Base-by-base conservation (phyloP, 2,797 vertebrate species). In the Craterocephalus amniculus region DNA sequence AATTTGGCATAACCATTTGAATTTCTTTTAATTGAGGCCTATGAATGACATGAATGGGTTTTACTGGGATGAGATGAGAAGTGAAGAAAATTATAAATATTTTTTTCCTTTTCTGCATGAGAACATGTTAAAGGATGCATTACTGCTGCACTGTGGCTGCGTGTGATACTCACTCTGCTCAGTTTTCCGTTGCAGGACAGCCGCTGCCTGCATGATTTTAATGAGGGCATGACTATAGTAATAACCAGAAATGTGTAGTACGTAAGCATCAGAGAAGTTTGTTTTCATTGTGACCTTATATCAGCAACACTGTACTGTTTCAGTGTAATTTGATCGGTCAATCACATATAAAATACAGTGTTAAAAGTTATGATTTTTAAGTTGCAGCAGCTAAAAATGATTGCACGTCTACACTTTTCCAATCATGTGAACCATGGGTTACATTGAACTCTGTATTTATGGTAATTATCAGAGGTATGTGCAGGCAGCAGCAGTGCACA, bases 1-100 rank as follows among this genome's bases (percentile, higher is more conserved):
- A 32, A 54, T 58, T 22, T 65, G 70, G 43, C 70, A 74, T 35
- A 29, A 6, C 45, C 58, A 63, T 66, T 10, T 56, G 27, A 71
- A 49, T 29, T 58, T 0, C 0, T 22, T 64, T 8, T 2, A 20
- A 20, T 45, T 16, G 16, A 45, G 40, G 5, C 18, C 18, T 20
- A n/a, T 45, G 16, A 45, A 45, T 45, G n/a, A n/a, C n/a, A n/a
- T n/a, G n/a, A n/a, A n/a, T n/a, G n/a, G n/a, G n/a, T n/a, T n/a
- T n/a, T n/a, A n/a, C n/a, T n/a, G n/a, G n/a, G n/a, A n/a, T n/a
- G n/a, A n/a, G n/a, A n/a, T n/a, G n/a, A n/a, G n/a, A 5, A 45
- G 18, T 45, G 40, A 45, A 20, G 40, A n/a, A 45, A 20, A 20
- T 45, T 45, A 45, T 8, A 45, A n/a, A n/a, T 20, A 7, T 45